Base-by-base conservation (phyloP, 2,113 vertebrate genomes). In the Cololabis saira region DNA sequence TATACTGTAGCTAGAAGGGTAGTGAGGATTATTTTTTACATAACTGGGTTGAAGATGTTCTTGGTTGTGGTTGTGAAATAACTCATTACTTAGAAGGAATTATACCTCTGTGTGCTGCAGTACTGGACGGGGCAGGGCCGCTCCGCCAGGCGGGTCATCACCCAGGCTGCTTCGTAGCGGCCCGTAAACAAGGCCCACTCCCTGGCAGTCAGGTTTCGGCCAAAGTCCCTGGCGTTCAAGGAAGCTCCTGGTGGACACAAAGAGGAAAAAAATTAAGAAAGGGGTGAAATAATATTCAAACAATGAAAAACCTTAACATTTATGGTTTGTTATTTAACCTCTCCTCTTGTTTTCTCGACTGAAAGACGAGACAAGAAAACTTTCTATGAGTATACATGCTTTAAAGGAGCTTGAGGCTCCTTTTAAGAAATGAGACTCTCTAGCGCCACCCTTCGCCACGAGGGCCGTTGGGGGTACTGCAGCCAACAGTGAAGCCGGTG, bases 161-260 rank as follows among this genome's bases (percentile, higher is more conserved):
- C 67, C 5, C 91, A 94, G 7, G 91, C 94, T 0, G 95, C 94
- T 76, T 99, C 97, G 18, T 90, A 89, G 4, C 97, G 95, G 44
- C 95, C 94, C 0, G 97, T 99, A 76, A 94, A 98, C n/a, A 94
- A 76, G 15, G 98, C 97, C 98, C 98, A 99, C 80, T 98, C 95
- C 78, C 91, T 92, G 0, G 97, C 72, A 0, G 94, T 96, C 68
- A 97, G 86, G n/a, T 95, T 88, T 3, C 96, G 95, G 19, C 91
- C 94, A 18, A 87, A 91, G 78, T 99, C 97, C 14, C 89, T 93
- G 0, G 95, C 92, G 0, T 95, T 81, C 52, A 97, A 69, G 24
- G 97, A 91, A 9, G 96, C 97, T 57, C 97, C 97, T 99, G 71
- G 17, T 22, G 17, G 47, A 61, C n/a, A 54, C 11, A 58, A 13